Evolutionary conservation across 2,888 invertebrate species (phyloP), one percentile per base, ranked within the genome.

Genomic region (Argyresthia goedartella): DNA sequence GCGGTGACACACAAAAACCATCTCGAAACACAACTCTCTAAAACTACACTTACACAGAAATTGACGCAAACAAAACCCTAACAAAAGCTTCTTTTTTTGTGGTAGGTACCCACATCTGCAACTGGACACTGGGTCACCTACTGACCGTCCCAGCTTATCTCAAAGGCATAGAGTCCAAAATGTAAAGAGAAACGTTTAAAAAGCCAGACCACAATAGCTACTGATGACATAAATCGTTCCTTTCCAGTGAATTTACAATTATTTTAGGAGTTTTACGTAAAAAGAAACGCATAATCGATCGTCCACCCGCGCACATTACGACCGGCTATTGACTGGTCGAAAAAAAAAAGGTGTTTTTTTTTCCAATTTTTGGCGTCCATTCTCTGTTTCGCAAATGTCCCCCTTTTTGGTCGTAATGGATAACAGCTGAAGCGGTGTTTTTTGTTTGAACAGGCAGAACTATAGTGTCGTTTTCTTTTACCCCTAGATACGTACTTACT

Each of bases 301-400:
- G 79, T 81, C 81, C 85, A 81, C 85, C 86, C 85, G 74, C 84
- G 71, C 84, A 55, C 51, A 73, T 76, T 73, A 73, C 61, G 69
- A 61, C 7, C 15, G 59, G 48, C 77, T 60, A 73, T 86, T 84
- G 82, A 49, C 14, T 25, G 16, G 81, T 61, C 57, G 63, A 69
- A 71, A 76, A 79, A 79, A 79, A 81, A 78, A 76, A 76, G 74
- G 72, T 64, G 57, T 64, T 77, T 86, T 85, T 84, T 84, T 81
- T 76, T 78, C 80, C 79, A 80, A 78, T 80, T 81, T 84, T 78
- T 70, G 61, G 73, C 69, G 67, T 66, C 80, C 58, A 71, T 85
- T 85, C 82, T 84, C 72, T 67, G 73, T 71, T 25, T 25, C 25
- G 25, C 25, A 25, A 76, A 76, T 76, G 74, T 76, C 76, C 77